Evolutionary conservation across 2,888 invertebrate species (phyloP), one percentile per base, ranked within the genome.

Genomic region (Lycophotia porphyrea): DNA sequence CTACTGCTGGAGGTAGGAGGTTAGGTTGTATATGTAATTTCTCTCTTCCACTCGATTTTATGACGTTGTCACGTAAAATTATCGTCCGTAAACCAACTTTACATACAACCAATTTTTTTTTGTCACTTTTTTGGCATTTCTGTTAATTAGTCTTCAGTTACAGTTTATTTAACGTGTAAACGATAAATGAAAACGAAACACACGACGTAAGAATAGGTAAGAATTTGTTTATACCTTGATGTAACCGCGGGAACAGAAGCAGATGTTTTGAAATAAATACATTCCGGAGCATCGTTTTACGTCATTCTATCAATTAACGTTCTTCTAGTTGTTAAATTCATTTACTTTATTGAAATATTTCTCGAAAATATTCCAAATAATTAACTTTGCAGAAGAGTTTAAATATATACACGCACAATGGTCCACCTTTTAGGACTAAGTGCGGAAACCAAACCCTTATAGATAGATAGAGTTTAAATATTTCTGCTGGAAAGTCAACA

Each of bases 321-420:
- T 39, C 7, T 36, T 24, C 27, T 34, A 65, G 34, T 44, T 27
- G 24, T 79, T 47, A 60, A 61, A 49, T 60, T 78, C 0, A 65
- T 55, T 78, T 31, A 36, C 36, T 34, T 5, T 71, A 71, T 42
- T 47, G 21, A 78, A 65, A 39, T 44, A 49, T 36, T n/a, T 52
- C 71, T 44, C 58, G 15, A 65, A 76, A n/a, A 49, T n/a, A n/a
- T 31, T 52, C 49, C 31, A 65, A 71, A 34, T 49, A 52, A 44
- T 1, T 52, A 31, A 76, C 27, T 63, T 27, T 5, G 1, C 13
- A 47, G 58, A 47, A n/a, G 24, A 42, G 47, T 47, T 58, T 2
- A 47, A 55, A 36, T 55, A n/a, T n/a, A n/a, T n/a, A n/a, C n/a
- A n/a, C n/a, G n/a, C n/a, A n/a, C n/a, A n/a, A n/a, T n/a, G n/a